These are phyloP conservation scores for Cremastinae sp. DNA, from an alignment of 2,888 invertebrate species.

Conservation along the genomic window DNA sequence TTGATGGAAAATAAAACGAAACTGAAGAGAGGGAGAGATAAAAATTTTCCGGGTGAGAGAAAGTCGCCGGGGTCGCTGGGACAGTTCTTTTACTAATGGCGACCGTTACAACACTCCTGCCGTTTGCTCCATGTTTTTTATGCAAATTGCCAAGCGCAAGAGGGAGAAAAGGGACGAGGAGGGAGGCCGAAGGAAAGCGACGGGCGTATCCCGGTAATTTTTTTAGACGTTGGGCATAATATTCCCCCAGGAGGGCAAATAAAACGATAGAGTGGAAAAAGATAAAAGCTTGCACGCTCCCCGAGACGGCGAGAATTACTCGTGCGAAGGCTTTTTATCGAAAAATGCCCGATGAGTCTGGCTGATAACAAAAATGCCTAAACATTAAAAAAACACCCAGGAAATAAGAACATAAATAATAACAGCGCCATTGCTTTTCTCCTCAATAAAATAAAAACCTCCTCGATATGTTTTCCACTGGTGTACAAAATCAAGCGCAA, in stretches of 20 bases:
- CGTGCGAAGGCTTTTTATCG: conserved; percentile 65
- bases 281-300: not conserved
- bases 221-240: conserved; percentile 28
- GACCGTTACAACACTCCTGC: conserved; percentile 42
- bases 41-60: conserved; percentile 56
- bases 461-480: no score
- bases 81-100: conserved; percentile 39
- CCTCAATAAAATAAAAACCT: conserved; percentile 1
- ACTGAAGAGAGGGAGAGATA: conserved; percentile 44
- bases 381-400: not conserved
- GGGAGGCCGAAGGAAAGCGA: conserved; percentile 24
- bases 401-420: conserved; percentile 11
- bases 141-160: conserved; percentile 57
- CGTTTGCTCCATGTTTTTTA: conserved; percentile 52
- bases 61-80: conserved; percentile 30
- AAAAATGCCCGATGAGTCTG: conserved; percentile 64
- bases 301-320: conserved; percentile 12
- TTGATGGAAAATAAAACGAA: not conserved
- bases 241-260: conserved; percentile 46
- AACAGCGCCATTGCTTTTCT: conserved; percentile 1
- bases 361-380: conserved; percentile 49
- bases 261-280: conserved; percentile 19
- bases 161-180: not conserved
- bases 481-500: conserved; percentile 39
- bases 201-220: conserved; percentile 28